Base-by-base conservation (phyloP, 2,797 vertebrate species). In the Gambelia wislizenii region DNA sequence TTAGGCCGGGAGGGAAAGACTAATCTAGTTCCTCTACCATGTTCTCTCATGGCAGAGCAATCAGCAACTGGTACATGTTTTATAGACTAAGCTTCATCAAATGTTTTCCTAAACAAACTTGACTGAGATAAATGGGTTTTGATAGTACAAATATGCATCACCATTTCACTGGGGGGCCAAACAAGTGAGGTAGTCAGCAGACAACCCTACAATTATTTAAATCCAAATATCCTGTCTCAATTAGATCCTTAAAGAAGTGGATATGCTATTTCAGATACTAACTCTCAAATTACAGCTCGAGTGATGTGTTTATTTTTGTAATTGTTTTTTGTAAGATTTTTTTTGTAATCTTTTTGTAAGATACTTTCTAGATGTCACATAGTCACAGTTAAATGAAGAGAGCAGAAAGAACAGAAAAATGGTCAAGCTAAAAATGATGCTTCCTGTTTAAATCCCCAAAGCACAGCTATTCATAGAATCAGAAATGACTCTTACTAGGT, bases 381-480 rank as follows among this genome's bases (percentile, higher is more conserved):
- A 76, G 81, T 74, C 54, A 33, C 25, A 87, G 36, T 72, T 76
- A 44, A 79, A 22, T 54, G 16, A 70, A 49, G 59, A 52, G 44
- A 47, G 30, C 30, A 77, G 59, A 72, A 44, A 69, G 47, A 49
- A 39, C 49, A 56, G 64, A 87, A 76, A 59, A 82, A 67, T 72
- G 7, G 72, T 1, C 27, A 61, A 47, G n/a, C 52, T 80, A 87
- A 87, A 90, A 84, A 87, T 64, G 82, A 70, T 36, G 79, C 25
- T 87, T 90, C 74, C 42, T 85, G 83, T 89, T 85, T 59, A 83
- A 90, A 87, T 78, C 42, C 52, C 59, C 39, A 83, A 44, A 64
- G 39, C 36, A 79, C 47, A 42, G 47, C 42, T 79, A 84, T 78
- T 84, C 81, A 87, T 52, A 87, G 81, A 72, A 56, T 39, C 36